Conservation (phyloP, 2,113 vertebrate species). For the Cricetomys ansorgei region DNA sequence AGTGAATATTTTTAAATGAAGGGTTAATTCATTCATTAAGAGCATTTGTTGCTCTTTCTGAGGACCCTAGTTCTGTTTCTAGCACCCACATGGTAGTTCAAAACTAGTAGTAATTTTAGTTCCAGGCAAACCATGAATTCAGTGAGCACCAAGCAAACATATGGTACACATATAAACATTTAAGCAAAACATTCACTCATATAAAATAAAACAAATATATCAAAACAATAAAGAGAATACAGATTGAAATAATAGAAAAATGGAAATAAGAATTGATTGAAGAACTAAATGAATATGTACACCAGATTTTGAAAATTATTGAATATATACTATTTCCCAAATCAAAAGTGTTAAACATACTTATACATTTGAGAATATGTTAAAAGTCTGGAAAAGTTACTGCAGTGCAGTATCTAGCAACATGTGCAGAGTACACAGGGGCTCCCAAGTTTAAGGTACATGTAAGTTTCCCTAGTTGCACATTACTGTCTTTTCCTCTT, state of each 20-base stretch:
- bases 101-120: background rate
- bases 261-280: background rate
- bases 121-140: background rate
- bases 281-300: background rate
- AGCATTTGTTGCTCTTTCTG: background rate
- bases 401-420: rapidly evolving
- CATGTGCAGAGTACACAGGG: rapidly evolving
- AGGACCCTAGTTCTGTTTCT: background rate
- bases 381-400: background rate
- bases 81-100: too few species aligned
- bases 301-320: background rate
- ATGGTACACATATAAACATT: background rate
- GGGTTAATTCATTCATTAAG: background rate
- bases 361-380: too few species aligned
- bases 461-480: background rate
- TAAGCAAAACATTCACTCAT: background rate
- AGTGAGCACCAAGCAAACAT: too few species aligned
- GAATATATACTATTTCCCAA: background rate
- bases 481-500: background rate
- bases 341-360: background rate
- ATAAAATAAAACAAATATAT: background rate
- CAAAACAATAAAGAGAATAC: background rate
- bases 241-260: background rate
- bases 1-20: background rate
- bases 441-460: background rate